These are phyloP conservation scores for Acromyrmex heyeri DNA, from an alignment of 1,140 invertebrate genomes.

Conservation along the genomic window DNA sequence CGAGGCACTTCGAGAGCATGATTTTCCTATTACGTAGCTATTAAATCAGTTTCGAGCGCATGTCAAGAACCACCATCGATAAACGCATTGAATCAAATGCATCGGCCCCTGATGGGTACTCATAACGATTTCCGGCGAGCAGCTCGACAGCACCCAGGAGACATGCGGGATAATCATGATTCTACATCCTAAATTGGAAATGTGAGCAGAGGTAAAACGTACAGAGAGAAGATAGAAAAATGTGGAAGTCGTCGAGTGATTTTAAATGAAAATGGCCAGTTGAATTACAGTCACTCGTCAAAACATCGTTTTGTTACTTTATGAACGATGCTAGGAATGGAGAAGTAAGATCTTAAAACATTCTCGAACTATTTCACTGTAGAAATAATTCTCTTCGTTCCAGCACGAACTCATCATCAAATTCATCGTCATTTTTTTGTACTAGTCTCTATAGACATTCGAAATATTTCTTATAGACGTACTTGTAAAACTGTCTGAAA, in stretches of 20 bases:
- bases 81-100: slow-evolving; percentile 6
- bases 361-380: neutral
- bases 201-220: neutral
- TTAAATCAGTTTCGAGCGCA: slow-evolving; percentile 10
- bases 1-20: slow-evolving; percentile 3
- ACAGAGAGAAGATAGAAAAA: neutral
- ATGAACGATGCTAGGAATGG: neutral
- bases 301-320: neutral
- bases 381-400: slow-evolving; percentile 2
- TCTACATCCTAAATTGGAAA: slow-evolving; percentile 22
- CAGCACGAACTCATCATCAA: neutral
- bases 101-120: slow-evolving; percentile 31
- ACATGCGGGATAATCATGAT: slow-evolving; percentile 22
- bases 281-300: slow-evolving; percentile 10
- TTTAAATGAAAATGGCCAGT: slow-evolving; percentile 18
- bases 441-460: neutral
- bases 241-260: neutral
- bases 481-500: too few relatives aligned
- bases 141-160: neutral
- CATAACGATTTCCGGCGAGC: slow-evolving; percentile 35
- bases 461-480: neutral
- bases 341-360: neutral
- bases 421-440: neutral
- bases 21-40: slow-evolving; percentile 28
- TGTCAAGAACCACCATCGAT: neutral